phyloP scores from a whole-genome alignment of 2,888 invertebrate genomes.

The Suillia variegata region DNA sequence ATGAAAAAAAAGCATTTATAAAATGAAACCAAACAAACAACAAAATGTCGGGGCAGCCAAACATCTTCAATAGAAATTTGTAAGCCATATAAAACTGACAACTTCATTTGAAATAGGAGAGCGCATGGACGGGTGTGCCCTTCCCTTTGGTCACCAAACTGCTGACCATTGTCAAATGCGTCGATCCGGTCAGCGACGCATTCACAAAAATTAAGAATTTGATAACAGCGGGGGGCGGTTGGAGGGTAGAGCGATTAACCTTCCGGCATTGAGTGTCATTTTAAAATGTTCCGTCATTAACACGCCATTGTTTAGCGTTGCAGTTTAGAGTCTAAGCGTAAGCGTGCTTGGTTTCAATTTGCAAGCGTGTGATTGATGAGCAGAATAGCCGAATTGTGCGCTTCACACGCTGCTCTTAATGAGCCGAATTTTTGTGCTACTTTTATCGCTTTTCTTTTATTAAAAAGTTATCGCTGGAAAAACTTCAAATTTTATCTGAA shows the following conservation, averaged over 20 bases:
- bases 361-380: neutral
- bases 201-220: neutral
- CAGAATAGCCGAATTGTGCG: neutral
- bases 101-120: neutral
- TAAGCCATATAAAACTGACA: neutral
- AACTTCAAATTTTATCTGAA: no score
- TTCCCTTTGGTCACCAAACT: no score
- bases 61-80: no score
- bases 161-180: neutral
- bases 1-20: neutral
- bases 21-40: neutral
- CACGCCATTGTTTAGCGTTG: constrained; percentile 45
- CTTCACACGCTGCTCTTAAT: neutral
- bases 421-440: neutral
- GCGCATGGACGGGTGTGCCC: no score
- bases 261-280: constrained; percentile 42
- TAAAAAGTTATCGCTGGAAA: no score
- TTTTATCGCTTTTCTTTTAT: no score
- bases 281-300: constrained; percentile 50
- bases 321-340: neutral
- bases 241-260: neutral
- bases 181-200: neutral
- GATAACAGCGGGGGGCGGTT: constrained; percentile 33
- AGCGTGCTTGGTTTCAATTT: neutral
- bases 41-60: neutral